Evolutionary conservation across 2,797 vertebrate species (phyloP).

Genomic region (Bovichtus variegatus): DNA sequence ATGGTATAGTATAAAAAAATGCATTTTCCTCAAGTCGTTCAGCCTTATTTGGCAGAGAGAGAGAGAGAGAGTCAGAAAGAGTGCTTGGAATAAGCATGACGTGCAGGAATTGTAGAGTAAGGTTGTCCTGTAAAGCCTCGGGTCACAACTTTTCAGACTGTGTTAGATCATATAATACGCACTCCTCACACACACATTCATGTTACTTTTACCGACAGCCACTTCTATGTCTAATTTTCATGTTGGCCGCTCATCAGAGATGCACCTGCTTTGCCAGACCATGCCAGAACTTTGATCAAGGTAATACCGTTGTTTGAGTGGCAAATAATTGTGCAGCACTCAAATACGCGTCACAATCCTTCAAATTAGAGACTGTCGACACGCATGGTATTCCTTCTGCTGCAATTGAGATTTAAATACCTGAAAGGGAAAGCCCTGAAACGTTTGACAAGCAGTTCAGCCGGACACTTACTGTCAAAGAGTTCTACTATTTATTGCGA

Average conservation of each 20-base stretch:
- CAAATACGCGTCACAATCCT: slow-evolving; percentile 4
- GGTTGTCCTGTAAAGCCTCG: neutral
- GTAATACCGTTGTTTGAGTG: neutral
- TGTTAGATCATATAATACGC: neutral
- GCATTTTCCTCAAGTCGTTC: neutral
- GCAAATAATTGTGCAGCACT: neutral
- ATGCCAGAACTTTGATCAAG: neutral
- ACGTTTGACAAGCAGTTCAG: slow-evolving; percentile 21
- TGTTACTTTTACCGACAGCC: neutral
- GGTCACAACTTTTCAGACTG: neutral
- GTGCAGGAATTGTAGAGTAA: neutral
- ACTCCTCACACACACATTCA: neutral
- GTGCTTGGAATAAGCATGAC: neutral
- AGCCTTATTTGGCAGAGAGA: neutral
- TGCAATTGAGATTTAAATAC: slow-evolving; percentile 49
- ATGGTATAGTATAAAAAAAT: no score
- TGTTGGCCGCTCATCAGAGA: neutral
- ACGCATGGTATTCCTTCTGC: slow-evolving; percentile 2
- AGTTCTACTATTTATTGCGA: slow-evolving; percentile 40
- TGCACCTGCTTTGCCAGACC: neutral
- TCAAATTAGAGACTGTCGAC: slow-evolving; percentile 2
- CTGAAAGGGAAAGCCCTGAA: slow-evolving; percentile 26
- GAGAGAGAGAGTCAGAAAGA: neutral
- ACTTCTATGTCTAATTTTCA: neutral
- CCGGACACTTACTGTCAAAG: slow-evolving; percentile 36